A percentile compares a stretch with the other conserved stretches of the same genome.
Conservation (phyloP, 2,797 vertebrate species). For the Manis javanica region DNA sequence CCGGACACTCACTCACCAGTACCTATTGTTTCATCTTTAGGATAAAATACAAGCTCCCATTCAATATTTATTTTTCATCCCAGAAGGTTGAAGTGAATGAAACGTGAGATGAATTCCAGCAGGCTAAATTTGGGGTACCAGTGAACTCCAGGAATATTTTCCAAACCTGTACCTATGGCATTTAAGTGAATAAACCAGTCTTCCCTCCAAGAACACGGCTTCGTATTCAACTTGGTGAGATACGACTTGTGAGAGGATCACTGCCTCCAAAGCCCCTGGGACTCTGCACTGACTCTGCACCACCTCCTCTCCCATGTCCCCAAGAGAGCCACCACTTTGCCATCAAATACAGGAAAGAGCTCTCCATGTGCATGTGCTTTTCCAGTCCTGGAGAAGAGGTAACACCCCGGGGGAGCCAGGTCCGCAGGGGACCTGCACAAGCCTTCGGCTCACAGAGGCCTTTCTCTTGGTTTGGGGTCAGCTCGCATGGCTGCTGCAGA, state of each 20-base stretch:
- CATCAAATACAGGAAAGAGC: not conserved
- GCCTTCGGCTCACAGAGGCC: not conserved
- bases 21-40: not conserved
- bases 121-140: not conserved
- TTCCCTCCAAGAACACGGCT: not conserved
- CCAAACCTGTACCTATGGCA: not conserved
- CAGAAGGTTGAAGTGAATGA: not conserved
- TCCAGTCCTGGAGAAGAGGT: not conserved
- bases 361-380: not conserved
- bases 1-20: not conserved
- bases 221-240: not conserved
- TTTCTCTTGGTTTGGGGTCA: not conserved
- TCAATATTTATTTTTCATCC: not conserved
- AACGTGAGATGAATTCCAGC: not conserved
- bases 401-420: no score
- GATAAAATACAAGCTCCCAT: not conserved
- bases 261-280: not conserved
- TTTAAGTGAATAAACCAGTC: not conserved
- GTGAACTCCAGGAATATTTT: not conserved
- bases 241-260: not conserved
- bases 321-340: not conserved
- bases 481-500: accelerated
- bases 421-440: accelerated
- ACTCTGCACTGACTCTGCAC: no score
- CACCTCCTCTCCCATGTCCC: not conserved